Conservation (phyloP, 2,797 vertebrate species). For the Garrulus glandarius region DNA sequence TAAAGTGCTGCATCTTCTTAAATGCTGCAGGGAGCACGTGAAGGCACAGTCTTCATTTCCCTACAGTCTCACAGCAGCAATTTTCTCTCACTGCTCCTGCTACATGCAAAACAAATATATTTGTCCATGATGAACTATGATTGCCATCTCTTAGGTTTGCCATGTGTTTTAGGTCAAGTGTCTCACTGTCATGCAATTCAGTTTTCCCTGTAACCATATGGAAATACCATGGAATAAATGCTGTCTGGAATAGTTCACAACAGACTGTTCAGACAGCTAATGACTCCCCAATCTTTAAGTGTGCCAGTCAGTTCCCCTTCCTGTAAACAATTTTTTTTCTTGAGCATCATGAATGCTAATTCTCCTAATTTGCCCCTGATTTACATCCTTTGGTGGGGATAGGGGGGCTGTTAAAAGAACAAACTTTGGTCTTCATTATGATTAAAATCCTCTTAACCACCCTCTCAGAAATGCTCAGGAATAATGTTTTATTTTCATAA, state of each 20-base stretch:
- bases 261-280: slow-evolving; percentile 60
- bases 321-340: slow-evolving; percentile 19
- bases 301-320: slow-evolving; percentile 11
- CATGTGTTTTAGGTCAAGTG: slow-evolving; percentile 22
- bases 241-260: slow-evolving; percentile 51
- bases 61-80: not conserved
- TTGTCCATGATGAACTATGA: not conserved
- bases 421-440: not conserved
- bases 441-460: not conserved
- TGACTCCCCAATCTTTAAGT: slow-evolving; percentile 48
- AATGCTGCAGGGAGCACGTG: not conserved
- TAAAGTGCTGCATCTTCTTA: not conserved
- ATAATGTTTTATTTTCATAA: not conserved
- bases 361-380: not conserved
- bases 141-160: not conserved
- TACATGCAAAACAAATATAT: not conserved
- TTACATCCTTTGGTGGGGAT: not conserved
- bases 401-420: not conserved
- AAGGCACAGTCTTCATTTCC: not conserved
- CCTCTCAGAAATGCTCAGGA: not conserved
- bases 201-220: slow-evolving; percentile 54
- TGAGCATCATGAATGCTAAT: not conserved
- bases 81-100: not conserved
- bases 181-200: slow-evolving; percentile 40
- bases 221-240: slow-evolving; percentile 58